phyloP scores from a whole-genome alignment of 2,113 vertebrate species.

The Xenotilapia longispinis region DNA sequence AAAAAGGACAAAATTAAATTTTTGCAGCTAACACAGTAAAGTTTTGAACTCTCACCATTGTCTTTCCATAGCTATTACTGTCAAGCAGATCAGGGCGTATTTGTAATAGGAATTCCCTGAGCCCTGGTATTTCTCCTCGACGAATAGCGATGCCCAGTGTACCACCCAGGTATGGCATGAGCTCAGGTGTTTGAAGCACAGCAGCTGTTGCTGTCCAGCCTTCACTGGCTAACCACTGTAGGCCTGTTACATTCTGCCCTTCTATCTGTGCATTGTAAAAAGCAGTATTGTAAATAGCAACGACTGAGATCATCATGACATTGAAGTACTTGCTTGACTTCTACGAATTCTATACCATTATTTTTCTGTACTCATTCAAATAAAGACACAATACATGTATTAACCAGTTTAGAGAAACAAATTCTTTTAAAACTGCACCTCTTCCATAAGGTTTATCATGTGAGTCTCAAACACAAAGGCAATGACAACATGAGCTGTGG shows the following conservation, averaged over 20 bases:
- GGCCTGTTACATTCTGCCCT: background rate
- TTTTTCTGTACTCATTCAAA: too few species aligned
- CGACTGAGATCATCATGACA: background rate
- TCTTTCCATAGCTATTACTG: background rate
- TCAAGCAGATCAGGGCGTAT: background rate
- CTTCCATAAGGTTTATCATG: too few species aligned
- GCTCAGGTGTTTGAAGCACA: constrained; percentile 11
- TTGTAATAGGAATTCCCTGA: background rate
- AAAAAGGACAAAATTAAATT: background rate
- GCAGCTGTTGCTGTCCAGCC: constrained; percentile 42
- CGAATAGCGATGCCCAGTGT: constrained; percentile 58
- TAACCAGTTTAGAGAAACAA: too few species aligned
- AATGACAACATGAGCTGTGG: too few species aligned
- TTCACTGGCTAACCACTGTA: background rate
- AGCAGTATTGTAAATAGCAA: constrained; percentile 28
- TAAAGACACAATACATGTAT: too few species aligned
- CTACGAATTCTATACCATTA: too few species aligned
- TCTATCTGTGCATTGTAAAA: too few species aligned
- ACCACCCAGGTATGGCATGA: constrained; percentile 54
- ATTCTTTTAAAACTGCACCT: too few species aligned
- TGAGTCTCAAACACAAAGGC: too few species aligned
- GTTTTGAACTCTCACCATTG: background rate
- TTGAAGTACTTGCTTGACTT: too few species aligned
- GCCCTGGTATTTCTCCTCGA: constrained; percentile 40
- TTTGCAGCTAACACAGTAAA: background rate